These are phyloP conservation scores for Lycaena phlaeas DNA, from an alignment of 2,888 invertebrate genomes.

Conservation along the genomic window DNA sequence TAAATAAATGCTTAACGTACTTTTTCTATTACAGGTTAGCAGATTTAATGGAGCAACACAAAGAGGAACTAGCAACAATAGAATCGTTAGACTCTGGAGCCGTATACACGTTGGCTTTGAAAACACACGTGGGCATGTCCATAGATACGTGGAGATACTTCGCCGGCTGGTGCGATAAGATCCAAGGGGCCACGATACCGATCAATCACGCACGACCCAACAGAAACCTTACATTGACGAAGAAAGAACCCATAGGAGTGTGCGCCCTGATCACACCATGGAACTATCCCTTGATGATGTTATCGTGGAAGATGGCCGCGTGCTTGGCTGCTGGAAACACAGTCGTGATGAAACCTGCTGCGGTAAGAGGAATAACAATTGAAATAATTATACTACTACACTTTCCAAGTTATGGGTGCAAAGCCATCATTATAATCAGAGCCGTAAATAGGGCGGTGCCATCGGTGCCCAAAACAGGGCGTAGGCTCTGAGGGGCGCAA, in stretches of 20 bases:
- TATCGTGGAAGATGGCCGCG: slow-evolving; percentile 99
- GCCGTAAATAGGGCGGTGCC: too few species aligned
- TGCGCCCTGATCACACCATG: slow-evolving; percentile 95
- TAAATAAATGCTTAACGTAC: too few species aligned
- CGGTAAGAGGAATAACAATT: slow-evolving; percentile 55
- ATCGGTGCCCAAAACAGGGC: too few species aligned
- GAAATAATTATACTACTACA: background rate
- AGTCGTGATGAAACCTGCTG: slow-evolving; percentile 95
- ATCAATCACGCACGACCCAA: slow-evolving; percentile 94
- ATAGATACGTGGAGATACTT: slow-evolving; percentile 97
- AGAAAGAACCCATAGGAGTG: slow-evolving; percentile 93
- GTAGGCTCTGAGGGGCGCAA: too few species aligned
- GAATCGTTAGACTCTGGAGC: slow-evolving; percentile 96
- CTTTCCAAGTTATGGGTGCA: too few species aligned
- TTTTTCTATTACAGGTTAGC: slow-evolving; percentile 83
- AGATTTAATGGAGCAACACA: slow-evolving; percentile 94
- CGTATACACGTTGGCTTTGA: slow-evolving; percentile 95
- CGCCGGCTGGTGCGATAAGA: slow-evolving; percentile 98
- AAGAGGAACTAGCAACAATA: slow-evolving; percentile 95
- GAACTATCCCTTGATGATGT: slow-evolving; percentile 99
- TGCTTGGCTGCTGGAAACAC: slow-evolving; percentile 97
- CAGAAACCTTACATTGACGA: slow-evolving; percentile 87
- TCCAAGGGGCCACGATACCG: slow-evolving; percentile 92
- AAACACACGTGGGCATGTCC: slow-evolving; percentile 98
- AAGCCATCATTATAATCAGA: too few species aligned